Evolutionary conservation across 2,888 invertebrate genomes (phyloP), one percentile per base, ranked within the genome.

Genomic region (Rhabditoides inermis): DNA sequence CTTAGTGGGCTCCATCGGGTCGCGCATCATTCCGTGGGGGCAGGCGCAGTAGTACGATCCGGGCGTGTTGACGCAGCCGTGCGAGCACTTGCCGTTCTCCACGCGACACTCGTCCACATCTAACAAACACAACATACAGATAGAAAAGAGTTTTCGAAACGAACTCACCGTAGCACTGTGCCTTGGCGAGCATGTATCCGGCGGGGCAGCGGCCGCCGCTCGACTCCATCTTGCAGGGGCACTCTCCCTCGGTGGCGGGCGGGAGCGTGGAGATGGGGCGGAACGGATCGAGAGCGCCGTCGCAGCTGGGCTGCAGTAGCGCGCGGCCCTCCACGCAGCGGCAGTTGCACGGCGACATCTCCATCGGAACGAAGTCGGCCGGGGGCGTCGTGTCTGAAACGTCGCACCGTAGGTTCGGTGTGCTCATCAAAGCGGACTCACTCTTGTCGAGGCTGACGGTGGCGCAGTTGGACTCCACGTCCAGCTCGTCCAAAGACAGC

Each of bases 41-140:
- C 75, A 75, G 7, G 75, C 75, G 51, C 75, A 75, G 52, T 74
- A 75, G 56, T 59, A 73, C 25, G 65, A 60, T 46, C 75, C 75
- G 18, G 69, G 68, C n/a, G 69, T 72, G 56, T 75, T 75, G 27
- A 75, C 70, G 49, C 75, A 75, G 30, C 73, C 73, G 48, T 73
- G 69, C 3, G 66, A 60, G 49, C 75, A 75, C 18, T 65, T 63
- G 23, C 75, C 75, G 57, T 75, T 75, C 39, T 56, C 55, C 15
- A 56, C 55, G 6, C 56, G 51, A 49, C 75, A 75, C 46, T 75
- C 75, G 53, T 75, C 68, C 18, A 73, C 61, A 54, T 74, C 74
- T 74, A 46, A 45, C 58, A 32, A n/a, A 37, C 58, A 32, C 10
- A 37, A 2, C 26, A 37, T 41, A 20, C 15, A 7, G 25, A 22